phyloP scores from a whole-genome alignment of 2,797 vertebrate genomes.

The Pseudocheirus occidentalis region DNA sequence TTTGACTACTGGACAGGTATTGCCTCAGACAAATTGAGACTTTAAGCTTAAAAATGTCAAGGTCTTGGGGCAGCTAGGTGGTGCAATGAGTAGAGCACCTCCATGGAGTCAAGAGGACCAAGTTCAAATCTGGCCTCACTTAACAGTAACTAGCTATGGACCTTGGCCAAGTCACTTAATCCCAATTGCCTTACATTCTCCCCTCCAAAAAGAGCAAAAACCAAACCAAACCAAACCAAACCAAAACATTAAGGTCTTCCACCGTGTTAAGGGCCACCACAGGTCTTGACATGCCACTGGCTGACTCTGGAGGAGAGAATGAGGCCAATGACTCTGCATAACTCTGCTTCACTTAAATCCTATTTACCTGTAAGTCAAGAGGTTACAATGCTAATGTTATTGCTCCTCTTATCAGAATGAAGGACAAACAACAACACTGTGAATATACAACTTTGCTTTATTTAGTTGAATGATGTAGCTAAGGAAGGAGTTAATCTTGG shows the following conservation, averaged over 20 bases:
- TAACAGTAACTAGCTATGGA: too few relatives aligned
- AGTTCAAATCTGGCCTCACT: too few relatives aligned
- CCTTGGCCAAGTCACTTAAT: too few relatives aligned
- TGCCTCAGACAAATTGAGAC: not conserved
- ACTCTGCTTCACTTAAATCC: not conserved
- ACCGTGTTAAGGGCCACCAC: not conserved
- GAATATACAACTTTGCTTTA: not conserved
- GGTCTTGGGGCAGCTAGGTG: too few relatives aligned
- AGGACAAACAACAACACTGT: not conserved
- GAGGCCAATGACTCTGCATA: not conserved
- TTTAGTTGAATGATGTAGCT: not conserved
- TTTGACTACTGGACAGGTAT: not conserved
- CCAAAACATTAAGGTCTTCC: not conserved
- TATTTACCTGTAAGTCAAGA: not conserved
- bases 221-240: too few relatives aligned
- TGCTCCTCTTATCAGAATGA: not conserved
- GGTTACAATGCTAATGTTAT: not conserved
- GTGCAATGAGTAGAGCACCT: too few relatives aligned
- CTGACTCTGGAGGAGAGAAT: not conserved
- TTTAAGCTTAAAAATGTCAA: not conserved
- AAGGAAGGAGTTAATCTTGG: not conserved
- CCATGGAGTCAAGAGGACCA: too few relatives aligned
- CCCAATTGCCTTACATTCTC: too few relatives aligned
- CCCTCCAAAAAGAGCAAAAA: too few relatives aligned
- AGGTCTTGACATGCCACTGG: not conserved